Conservation (phyloP, 2,113 vertebrate genomes). For the Bolborhynchus lineola region DNA sequence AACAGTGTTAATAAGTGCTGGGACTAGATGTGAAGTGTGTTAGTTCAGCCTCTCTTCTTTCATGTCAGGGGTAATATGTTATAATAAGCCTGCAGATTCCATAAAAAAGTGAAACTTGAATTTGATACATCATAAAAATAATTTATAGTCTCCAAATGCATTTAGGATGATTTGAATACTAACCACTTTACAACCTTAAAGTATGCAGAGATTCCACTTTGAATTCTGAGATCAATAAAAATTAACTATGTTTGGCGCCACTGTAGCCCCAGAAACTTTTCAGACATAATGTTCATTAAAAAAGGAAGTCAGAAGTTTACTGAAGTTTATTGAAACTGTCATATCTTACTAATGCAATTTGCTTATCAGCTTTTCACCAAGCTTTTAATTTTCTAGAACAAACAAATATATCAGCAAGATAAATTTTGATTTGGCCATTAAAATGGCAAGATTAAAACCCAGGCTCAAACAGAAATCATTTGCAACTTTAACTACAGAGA, state of each 20-base stretch:
- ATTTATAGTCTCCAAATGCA: neutral
- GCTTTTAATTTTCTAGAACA: conserved; percentile 3
- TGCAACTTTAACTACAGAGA: neutral
- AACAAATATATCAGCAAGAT: neutral
- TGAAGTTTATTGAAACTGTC: neutral
- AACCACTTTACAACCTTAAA: neutral
- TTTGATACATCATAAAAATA: neutral
- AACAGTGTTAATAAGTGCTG: neutral
- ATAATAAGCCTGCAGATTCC: neutral
- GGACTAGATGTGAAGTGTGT: neutral
- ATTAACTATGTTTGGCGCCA: neutral
- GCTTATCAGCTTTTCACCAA: neutral
- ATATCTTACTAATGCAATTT: neutral
- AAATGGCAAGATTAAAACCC: neutral
- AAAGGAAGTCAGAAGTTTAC: neutral
- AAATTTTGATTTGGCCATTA: neutral
- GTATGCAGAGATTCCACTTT: neutral
- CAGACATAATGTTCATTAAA: neutral
- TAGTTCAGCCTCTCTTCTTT: neutral
- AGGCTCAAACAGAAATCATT: neutral
- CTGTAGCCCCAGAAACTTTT: neutral
- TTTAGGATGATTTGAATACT: neutral
- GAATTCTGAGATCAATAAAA: neutral
- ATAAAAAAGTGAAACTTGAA: neutral
- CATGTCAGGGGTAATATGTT: neutral